phyloP scores from a whole-genome alignment of 2,797 vertebrate species.

The Peromyscus attwateri region DNA sequence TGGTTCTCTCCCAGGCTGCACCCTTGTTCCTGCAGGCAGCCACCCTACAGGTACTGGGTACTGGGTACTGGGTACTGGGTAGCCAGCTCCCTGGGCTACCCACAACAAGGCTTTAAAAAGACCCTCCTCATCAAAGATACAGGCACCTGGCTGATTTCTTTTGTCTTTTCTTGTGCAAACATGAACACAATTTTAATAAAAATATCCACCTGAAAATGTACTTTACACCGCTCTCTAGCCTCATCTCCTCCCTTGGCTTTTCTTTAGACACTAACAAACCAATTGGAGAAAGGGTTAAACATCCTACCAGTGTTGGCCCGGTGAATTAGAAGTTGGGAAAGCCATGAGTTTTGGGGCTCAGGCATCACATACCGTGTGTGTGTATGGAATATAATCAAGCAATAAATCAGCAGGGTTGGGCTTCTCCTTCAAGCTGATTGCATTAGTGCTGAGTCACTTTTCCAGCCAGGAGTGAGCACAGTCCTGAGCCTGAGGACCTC shows the following conservation, averaged over 20 bases:
- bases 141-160: neutral
- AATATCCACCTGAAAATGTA: neutral
- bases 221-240: fast-evolving
- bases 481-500: neutral
- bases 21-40: neutral
- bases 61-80: no score
- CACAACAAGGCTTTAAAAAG: neutral
- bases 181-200: neutral
- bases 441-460: fast-evolving
- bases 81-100: neutral
- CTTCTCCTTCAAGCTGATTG: neutral
- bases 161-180: neutral
- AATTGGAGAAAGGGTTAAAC: neutral
- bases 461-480: neutral
- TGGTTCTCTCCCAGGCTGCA: no score
- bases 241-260: neutral
- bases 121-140: neutral
- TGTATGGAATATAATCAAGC: neutral
- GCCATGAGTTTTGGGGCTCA: neutral
- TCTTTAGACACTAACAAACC: neutral
- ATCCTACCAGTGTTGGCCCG: neutral
- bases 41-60: neutral
- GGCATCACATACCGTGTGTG: neutral
- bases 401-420: neutral
- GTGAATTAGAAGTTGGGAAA: neutral